Base-by-base conservation (phyloP, 2,888 invertebrate species). In the Heterodera filipjevi region DNA sequence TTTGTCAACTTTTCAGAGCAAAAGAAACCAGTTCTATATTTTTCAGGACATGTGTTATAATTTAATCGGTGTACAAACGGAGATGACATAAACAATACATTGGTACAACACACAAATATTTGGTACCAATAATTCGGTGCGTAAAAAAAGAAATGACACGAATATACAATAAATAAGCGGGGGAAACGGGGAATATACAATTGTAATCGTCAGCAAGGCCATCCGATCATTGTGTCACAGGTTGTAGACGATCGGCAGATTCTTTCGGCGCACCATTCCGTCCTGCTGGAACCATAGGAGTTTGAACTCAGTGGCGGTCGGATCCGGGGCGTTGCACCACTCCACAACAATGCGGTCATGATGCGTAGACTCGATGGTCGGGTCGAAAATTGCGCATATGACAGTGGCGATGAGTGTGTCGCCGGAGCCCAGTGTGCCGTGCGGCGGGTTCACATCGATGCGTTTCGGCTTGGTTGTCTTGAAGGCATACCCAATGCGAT, bases 391-490 rank as follows among this genome's bases (percentile, higher is more conserved):
- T 76, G 85, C 86, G 82, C 87, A 86, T 27, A 84, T 83, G 81
- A 87, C 84, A 74, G 84, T 84, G 78, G 85, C 80, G 76, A 85
- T 81, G 71, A 81, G 81, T 71, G 81, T 79, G 78, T 86, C 86
- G 84, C 84, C 84, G 77, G 86, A 83, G 82, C 87, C 86, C 79
- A 85, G 84, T n/a, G 87, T 86, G 78, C 86, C 86, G 74, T 83
- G 82, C 76, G 84, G 84, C 66, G 86, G 86, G 77, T 86, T 86
- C 46, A 84, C 84, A 64, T 82, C 83, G 73, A 87, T 83, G 75
- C 86, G 82, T 80, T 83, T 83, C 84, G 85, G 82, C 82, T 86
- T 86, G 81, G 85, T 86, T 53, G 86, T 86, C 86, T 86, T 86
- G 84, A 86, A 83, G 76, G 85, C 86, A 82, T 83, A 86, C 64